Evolutionary conservation across 2,888 invertebrate species (phyloP), one percentile per base, ranked within the genome.

Genomic region (Tiliacea aurago): DNA sequence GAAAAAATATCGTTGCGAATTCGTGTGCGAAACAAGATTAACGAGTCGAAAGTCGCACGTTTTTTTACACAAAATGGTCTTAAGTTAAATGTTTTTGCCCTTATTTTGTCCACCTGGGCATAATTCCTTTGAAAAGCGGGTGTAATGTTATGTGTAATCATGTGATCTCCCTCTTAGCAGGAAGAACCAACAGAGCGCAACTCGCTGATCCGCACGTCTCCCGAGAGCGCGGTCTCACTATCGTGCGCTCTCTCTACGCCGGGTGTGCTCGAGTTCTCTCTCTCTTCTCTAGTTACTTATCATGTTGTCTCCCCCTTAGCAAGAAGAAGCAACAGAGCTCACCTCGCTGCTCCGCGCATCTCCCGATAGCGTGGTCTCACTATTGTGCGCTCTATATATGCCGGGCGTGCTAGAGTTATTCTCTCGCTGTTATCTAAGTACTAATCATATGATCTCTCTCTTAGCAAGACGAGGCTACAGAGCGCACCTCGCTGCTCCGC

Each of bases 341-440:
- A 37, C 2, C 37, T 37, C 4, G 4, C 2, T 37, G 37, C 4
- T 37, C 37, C 37, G 4, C 97, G 93, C 96, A 97, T 98, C 62
- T 96, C 97, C 84, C 77, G 70, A 58, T 89, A 76, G 53, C 81
- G 98, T 98, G 2, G 97, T 99, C 81, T 97, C 98, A 47, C 98
- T 99, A 86, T 82, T 97, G 0, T 97, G 97, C 73, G 99, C 99
- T 45, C 94, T 98, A 1, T 95, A 95, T 87, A 99, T 99, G 89
- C 99, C 99, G 0, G 99, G 99, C 49, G 99, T 99, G 1, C 85
- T 99, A 4, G 99, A 99, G 95, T 99, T 98, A 95, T 98, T 0
- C 92, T 99, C 59, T 98, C 98, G 59, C 97, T 99, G 56, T 23
- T 15, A 33, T 15, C 5, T 49, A 37, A 0, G 9, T 37, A 64